These are phyloP conservation scores for Deilephila elpenor DNA, from an alignment of 2,888 invertebrate genomes.

Conservation along the genomic window DNA sequence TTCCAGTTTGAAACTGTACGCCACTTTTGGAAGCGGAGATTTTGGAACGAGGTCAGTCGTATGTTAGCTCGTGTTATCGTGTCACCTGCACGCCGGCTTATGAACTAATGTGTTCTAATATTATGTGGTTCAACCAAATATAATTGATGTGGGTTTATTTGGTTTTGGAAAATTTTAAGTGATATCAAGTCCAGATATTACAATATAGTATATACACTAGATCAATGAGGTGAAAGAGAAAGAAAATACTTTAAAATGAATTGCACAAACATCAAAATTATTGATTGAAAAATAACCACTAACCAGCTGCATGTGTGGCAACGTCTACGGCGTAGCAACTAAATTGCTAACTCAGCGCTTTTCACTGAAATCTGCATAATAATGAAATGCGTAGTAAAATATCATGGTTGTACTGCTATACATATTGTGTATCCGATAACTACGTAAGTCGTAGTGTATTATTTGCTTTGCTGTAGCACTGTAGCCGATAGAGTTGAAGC, in stretches of 20 bases:
- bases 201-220: neutral
- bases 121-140: neutral
- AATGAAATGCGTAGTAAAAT: no score
- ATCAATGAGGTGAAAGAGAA: no score
- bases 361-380: no score
- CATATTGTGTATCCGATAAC: neutral
- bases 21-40: slow-evolving; percentile 25
- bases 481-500: neutral
- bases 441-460: neutral
- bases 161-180: neutral
- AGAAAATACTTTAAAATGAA: no score
- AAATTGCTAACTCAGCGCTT: no score
- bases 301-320: no score
- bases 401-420: neutral
- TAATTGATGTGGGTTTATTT: neutral
- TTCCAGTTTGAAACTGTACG: slow-evolving; percentile 22
- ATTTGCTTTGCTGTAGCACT: neutral
- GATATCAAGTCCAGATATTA: neutral
- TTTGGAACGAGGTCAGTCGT: slow-evolving; percentile 20
- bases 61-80: slow-evolving; percentile 8
- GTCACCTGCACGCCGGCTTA: neutral
- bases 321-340: no score
- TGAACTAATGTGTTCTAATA: neutral
- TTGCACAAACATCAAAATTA: no score
- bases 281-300: no score